Base-by-base conservation (phyloP, 2,113 vertebrate genomes). In the Pygoscelis adeliae region DNA sequence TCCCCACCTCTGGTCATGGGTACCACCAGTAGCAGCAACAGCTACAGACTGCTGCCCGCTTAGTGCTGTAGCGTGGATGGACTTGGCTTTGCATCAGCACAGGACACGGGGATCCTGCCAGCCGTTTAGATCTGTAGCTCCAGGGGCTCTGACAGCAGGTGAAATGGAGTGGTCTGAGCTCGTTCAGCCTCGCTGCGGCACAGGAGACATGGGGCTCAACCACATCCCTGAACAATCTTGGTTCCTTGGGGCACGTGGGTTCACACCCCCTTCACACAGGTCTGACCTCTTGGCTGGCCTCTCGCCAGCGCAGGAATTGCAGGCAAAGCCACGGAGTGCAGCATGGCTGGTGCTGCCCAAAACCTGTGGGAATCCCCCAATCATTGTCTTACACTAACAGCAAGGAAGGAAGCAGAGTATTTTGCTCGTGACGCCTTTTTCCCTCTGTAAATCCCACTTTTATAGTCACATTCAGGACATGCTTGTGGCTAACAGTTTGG, bases 141-240 rank as follows among this genome's bases (percentile, higher is more conserved):
- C 50, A 58, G 23, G 5, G 9, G 20, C 19, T 85, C 47, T 40
- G 32, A 9, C 4, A 26, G 16, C 10, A 23, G 15, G 19, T 44
- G 22, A n/a, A 40, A 62, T 18, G 13, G 29, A 36, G 22, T 5
- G 5, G 9, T 14, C 38, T 15, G 47, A 83, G 59, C 27, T 67
- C 3, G 0, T 58, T 40, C 17, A 27, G 16, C 16, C 17, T 63
- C 21, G 34, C 49, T 40, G 27, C 2, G 1, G 32, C 32, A n/a
- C 36, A 22, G 61, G 19, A 80, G 32, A 30, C 52, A 11, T 4
- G 3, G 16, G 15, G 20, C 9, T 70, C 49, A 52, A 8, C 36
- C 23, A 11, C 61, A 38, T 23, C 58, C 23, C 49, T 27, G 62
- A 70, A n/a, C 12, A 70, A 47, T 34, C 5, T 17, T 25, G 30